A percentile compares a stretch with the other conserved stretches of the same genome.
phyloP scores from a whole-genome alignment of 2,888 invertebrate genomes.

The Drosophila glabriapex region DNA sequence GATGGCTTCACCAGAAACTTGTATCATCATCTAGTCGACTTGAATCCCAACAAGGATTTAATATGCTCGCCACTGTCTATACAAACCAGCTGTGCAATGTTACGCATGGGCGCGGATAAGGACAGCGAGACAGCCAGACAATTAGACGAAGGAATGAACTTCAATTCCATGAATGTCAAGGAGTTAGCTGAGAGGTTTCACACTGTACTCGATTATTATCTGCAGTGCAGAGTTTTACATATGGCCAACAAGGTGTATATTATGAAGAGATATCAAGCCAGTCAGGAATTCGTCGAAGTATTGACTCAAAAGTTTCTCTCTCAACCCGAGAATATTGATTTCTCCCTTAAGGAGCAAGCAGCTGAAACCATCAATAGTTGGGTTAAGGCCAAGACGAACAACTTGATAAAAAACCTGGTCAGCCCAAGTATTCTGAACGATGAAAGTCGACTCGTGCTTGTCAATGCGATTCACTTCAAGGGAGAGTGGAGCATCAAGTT shows the following conservation, averaged over 20 bases:
- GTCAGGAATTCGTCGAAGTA: constrained; percentile 86
- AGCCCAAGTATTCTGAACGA: constrained; percentile 86
- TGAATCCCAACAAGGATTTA: constrained; percentile 36
- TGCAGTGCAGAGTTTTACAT: constrained; percentile 74
- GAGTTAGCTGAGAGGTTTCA: constrained; percentile 43
- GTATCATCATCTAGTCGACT: constrained; percentile 23
- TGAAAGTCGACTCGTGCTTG: constrained; percentile 89
- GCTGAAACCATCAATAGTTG: constrained; percentile 90
- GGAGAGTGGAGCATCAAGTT: constrained; percentile 91
- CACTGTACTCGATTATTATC: constrained; percentile 45
- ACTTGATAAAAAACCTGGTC: constrained; percentile 92
- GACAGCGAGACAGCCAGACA: constrained; percentile 40
- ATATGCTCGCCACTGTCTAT: constrained; percentile 57
- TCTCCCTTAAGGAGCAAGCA: constrained; percentile 86
- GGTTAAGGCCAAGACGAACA: constrained; percentile 91
- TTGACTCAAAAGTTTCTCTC: constrained; percentile 88
- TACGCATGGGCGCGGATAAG: constrained; percentile 48
- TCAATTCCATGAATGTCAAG: background rate
- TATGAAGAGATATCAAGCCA: constrained; percentile 86
- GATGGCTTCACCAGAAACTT: constrained; percentile 38
- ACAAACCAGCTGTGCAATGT: constrained; percentile 50
- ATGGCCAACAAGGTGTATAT: constrained; percentile 91
- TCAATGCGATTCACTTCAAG: constrained; percentile 94
- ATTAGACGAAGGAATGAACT: constrained; percentile 44
- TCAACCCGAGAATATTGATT: constrained; percentile 88